Conservation (phyloP, 2,888 invertebrate genomes). For the Neocrepidodera transversa region DNA sequence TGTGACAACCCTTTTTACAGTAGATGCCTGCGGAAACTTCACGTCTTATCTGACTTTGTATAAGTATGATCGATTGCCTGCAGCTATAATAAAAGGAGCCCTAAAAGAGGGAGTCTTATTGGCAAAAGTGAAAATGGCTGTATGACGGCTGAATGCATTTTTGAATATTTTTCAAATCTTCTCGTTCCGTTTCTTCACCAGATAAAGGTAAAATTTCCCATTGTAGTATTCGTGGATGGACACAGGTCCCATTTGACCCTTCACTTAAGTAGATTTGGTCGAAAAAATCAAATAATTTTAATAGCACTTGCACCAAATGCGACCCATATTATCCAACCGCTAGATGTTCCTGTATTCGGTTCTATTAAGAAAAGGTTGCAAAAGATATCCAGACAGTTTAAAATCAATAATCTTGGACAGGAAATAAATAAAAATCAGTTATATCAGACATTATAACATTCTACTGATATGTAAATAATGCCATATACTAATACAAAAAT, state of each 20-base stretch:
- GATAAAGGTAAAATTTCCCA: neutral
- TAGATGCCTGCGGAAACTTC: conserved; percentile 9
- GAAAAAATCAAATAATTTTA: conserved; percentile 30
- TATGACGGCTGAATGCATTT: too few species aligned
- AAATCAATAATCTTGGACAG: conserved; percentile 27
- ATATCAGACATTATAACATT: too few species aligned
- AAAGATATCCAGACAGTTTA: conserved; percentile 17
- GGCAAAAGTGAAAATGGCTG: conserved; percentile 6
- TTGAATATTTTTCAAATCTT: too few species aligned
- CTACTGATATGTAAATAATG: too few species aligned
- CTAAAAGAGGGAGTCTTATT: neutral
- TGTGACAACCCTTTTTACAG: conserved; percentile 16
- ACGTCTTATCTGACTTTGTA: conserved; percentile 3
- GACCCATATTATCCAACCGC: conserved; percentile 30
- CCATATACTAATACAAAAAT: too few species aligned
- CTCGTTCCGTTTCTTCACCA: neutral
- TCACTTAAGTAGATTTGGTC: conserved; percentile 19
- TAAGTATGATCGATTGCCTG: conserved; percentile 11
- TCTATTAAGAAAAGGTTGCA: conserved; percentile 20
- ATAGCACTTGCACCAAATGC: conserved; percentile 30
- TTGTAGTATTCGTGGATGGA: conserved; percentile 10
- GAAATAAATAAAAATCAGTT: conserved; percentile 21
- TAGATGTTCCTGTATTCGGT: conserved; percentile 31
- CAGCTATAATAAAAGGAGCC: conserved; percentile 6
- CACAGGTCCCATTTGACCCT: conserved; percentile 29